Evolutionary conservation across 2,888 invertebrate genomes (phyloP), one percentile per base, ranked within the genome.

Genomic region (Drosophila anomalata): DNA sequence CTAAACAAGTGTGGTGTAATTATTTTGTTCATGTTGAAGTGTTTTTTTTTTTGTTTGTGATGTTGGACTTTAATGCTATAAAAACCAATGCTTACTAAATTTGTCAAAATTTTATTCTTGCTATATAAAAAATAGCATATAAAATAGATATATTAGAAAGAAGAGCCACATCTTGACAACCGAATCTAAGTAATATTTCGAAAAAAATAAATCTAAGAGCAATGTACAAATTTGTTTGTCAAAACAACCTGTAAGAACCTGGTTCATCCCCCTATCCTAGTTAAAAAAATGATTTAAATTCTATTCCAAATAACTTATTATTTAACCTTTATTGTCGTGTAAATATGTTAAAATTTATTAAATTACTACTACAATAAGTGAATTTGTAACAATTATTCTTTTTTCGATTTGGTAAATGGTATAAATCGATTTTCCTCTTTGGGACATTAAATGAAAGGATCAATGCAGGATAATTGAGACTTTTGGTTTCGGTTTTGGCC

Each of bases 121-220:
- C 17, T 63, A 63, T 9, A 63, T 2, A 20, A 62, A 62, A 63
- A 63, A 63, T 11, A 62, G 11, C 46, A 61, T 9, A n/a, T 61
- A 52, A 20, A 63, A 63, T 1, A 29, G 36, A 52, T 63, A 44
- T 3, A 65, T 22, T 11, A 51, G 26, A 22, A 65, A 29, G 2
- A 47, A 62, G 1, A 62, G 50, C 41, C 41, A 62, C 63, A 62
- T 62, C 22, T 17, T 33, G 12, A 12, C 1, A 14, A 29, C 29
- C 29, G 9, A 9, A 29, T 0, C 29, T 9, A 29, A 29, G 29
- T 9, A 29, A 9, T 29, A 9, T 2, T 29, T 9, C 9, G 29
- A 29, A 17, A 29, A 2, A 36, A 36, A 36, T 36, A 36, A 36
- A 6, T 36, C 4, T n/a, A n/a, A 24, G 22, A 22, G 22, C 3